These are phyloP conservation scores for Mylabris sibirica DNA, from an alignment of 2,888 invertebrate genomes.

Conservation along the genomic window DNA sequence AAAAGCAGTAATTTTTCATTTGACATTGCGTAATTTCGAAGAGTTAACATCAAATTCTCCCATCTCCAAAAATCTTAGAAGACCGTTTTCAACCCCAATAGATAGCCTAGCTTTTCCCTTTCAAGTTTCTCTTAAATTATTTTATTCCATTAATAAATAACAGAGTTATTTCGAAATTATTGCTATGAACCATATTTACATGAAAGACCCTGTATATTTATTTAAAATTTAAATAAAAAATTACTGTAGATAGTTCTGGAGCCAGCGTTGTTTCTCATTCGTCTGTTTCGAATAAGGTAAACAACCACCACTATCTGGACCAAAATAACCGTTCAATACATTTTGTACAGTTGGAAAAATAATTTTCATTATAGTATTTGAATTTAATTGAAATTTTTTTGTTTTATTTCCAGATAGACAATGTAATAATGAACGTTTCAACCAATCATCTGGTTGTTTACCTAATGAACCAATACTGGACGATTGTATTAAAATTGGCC, in stretches of 20 bases:
- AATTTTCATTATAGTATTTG: slow-evolving; percentile 65
- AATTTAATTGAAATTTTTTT: slow-evolving; percentile 64
- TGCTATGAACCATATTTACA: no score
- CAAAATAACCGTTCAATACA: slow-evolving; percentile 85
- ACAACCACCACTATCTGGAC: slow-evolving; percentile 84
- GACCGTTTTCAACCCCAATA: no score
- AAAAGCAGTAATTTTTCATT: no score
- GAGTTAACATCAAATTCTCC: no score
- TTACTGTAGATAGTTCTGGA: slow-evolving; percentile 79
- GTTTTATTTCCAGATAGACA: slow-evolving; percentile 67
- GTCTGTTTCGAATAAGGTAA: slow-evolving; percentile 78
- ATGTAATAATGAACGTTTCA: slow-evolving; percentile 76
- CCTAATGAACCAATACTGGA: slow-evolving; percentile 92
- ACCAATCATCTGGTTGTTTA: slow-evolving; percentile 73
- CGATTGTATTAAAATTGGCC: slow-evolving; percentile 79
- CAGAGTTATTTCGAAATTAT: no score
- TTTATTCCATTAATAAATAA: no score
- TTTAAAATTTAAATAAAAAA: slow-evolving; percentile 53
- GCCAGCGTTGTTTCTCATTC: slow-evolving; percentile 86
- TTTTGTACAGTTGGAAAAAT: slow-evolving; percentile 85
- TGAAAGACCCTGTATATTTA: no score
- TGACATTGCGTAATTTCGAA: no score
- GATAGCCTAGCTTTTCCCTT: no score
- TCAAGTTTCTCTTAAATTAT: no score
- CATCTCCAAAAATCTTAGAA: no score